Base-by-base conservation (phyloP, 64 coral and sea anemone genomes). In the Actinia equina region DNA sequence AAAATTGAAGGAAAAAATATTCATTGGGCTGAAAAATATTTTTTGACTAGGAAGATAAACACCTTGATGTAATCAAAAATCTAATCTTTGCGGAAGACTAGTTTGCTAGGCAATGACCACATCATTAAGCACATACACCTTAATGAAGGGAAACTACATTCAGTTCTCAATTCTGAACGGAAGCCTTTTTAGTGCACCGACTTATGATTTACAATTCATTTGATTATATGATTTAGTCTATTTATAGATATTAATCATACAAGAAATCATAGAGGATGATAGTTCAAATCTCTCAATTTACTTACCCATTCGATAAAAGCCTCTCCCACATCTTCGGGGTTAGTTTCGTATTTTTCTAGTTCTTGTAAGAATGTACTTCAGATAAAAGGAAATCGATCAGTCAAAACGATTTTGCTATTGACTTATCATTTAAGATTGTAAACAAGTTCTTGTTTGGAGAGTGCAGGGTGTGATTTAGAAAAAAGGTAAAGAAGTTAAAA, bases 271-370 rank as follows among this genome's bases (percentile, higher is more conserved):
- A 23, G 18, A 60, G 4, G 12, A 67, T 20, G 22, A 67, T 20
- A n/a, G 63, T 20, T 11, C 46, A 49, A 49, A 49, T 49, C 46
- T 49, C 11, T 57, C 0, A 57, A 57, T 57, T 13, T 3, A 87
- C 95, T 67, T 94, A 98, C 95, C 93, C 93, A 93, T 86, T 99
- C 97, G 20, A 92, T 89, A 59, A 99, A 99, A 1, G 93, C 85
- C 82, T 99, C 97, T 30, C 97, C 97, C 9, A 99, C 97, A 77
- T 99, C 93, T 88, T 99, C 97, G 0, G 94, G 93, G 30, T 95
- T 91, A 2, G 97, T 95, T 84, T 99, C 97, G 25, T 89, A 99
- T 85, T 88, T 95, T 62, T 99, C 97, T 83, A 99, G 83, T 87
- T 94, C 93, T 25, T 90, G 91, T 13, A 99, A 83, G 46, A 99